Percentiles rank a stretch among this genome's conserved stretches.
phyloP scores from a whole-genome alignment of 2,113 vertebrate genomes.

The Helogale parvula region DNA sequence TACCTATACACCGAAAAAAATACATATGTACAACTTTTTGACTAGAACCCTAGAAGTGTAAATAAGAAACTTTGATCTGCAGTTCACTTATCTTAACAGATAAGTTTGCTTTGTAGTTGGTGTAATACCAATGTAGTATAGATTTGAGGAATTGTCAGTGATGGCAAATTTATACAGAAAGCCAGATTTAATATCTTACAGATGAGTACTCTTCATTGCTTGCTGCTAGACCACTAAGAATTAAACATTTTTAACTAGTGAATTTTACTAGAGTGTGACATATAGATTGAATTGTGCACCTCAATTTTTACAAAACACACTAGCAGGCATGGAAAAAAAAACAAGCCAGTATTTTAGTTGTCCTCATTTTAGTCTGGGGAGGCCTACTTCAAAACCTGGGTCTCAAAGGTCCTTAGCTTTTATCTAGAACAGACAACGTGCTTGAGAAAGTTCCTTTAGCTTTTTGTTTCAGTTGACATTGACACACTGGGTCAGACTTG shows the following conservation, averaged over 20 bases:
- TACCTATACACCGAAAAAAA: neutral
- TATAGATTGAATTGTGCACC: neutral
- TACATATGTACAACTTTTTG: neutral
- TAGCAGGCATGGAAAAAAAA: neutral
- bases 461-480: constrained; percentile 79
- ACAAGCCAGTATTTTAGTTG: constrained; percentile 41
- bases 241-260: constrained; percentile 41
- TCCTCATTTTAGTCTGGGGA: constrained; percentile 57
- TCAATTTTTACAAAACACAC: neutral
- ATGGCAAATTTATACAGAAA: constrained; percentile 14
- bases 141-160: constrained; percentile 28
- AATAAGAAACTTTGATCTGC: neutral
- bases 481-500: constrained; percentile 76
- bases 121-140: neutral
- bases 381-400: constrained; percentile 78
- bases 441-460: constrained; percentile 79
- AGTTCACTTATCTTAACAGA: constrained; percentile 10
- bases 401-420: constrained; percentile 82
- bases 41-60: neutral
- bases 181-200: constrained; percentile 61
- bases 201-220: constrained; percentile 30
- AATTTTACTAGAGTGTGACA: constrained; percentile 29
- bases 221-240: neutral
- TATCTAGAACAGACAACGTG: constrained; percentile 77
- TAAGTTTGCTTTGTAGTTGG: constrained; percentile 43